phyloP scores from a whole-genome alignment of 2,888 invertebrate species.

The Machimus rusticus region DNA sequence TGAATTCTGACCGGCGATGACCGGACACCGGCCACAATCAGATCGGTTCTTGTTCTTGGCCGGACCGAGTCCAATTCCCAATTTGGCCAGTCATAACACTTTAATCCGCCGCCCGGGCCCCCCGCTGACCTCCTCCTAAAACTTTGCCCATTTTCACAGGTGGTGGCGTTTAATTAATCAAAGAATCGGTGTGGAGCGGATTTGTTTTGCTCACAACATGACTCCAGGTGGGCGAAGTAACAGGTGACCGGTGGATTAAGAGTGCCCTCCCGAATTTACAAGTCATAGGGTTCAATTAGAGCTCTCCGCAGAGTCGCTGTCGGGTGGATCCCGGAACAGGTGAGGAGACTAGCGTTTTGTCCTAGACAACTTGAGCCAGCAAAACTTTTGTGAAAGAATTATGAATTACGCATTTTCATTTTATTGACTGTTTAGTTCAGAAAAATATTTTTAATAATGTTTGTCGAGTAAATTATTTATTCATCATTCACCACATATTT shows the following conservation, averaged over 20 bases:
- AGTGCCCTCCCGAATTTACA: constrained; percentile 1
- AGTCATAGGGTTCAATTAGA: constrained; percentile 32
- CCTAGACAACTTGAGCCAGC: neutral
- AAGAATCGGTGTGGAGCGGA: constrained; percentile 15
- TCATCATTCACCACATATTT: no score
- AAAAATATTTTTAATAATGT: no score
- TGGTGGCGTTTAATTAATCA: constrained; percentile 36
- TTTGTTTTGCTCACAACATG: constrained; percentile 24
- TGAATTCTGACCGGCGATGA: neutral
- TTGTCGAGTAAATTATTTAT: no score
- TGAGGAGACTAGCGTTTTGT: neutral
- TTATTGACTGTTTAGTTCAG: neutral
- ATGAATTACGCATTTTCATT: neutral
- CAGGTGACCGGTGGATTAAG: constrained; percentile 3
- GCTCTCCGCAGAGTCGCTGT: neutral
- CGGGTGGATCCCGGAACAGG: neutral
- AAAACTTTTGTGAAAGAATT: neutral
- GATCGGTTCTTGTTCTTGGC: neutral
- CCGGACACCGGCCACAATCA: constrained; percentile 14
- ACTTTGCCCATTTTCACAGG: constrained; percentile 38
- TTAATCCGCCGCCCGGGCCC: neutral
- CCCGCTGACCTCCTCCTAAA: constrained; percentile 23
- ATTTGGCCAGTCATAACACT: constrained; percentile 35
- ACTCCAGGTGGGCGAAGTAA: constrained; percentile 5
- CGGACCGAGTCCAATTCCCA: constrained; percentile 24